Evolutionary conservation across 2,797 vertebrate genomes (phyloP).

Genomic region (Lagorchestes hirsutus): DNA sequence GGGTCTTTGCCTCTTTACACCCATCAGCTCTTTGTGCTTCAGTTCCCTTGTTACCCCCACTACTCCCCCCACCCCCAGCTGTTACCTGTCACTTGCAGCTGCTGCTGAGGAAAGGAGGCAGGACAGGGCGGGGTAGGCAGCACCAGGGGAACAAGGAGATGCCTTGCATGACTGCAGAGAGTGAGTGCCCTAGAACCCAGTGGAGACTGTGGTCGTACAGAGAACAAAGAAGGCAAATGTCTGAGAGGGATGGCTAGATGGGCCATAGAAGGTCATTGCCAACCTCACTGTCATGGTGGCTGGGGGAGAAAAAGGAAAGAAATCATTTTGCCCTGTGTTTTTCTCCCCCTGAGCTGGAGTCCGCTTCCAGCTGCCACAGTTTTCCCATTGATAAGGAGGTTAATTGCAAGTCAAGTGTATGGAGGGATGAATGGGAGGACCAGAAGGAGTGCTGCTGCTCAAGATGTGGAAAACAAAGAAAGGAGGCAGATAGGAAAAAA

Average conservation of each 20-base stretch:
- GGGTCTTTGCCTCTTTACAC: background rate
- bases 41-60: background rate
- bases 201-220: background rate
- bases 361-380: background rate
- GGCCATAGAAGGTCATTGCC: background rate
- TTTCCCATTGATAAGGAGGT: constrained; percentile 48
- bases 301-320: background rate
- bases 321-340: background rate
- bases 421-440: constrained; percentile 5
- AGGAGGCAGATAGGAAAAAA: constrained; percentile 31
- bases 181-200: constrained; percentile 31
- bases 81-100: background rate
- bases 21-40: background rate
- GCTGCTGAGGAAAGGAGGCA: background rate
- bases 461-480: constrained; percentile 52
- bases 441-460: constrained; percentile 23
- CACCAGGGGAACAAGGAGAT: constrained; percentile 6
- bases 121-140: background rate
- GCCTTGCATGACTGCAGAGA: background rate
- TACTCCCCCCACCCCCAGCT: background rate
- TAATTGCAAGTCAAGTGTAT: constrained; percentile 38
- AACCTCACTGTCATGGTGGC: background rate
- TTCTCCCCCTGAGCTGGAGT: background rate
- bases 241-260: background rate
- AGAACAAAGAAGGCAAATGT: background rate